These are phyloP conservation scores for Drosophila meridiana DNA, from an alignment of 2,888 invertebrate genomes.

Conservation along the genomic window DNA sequence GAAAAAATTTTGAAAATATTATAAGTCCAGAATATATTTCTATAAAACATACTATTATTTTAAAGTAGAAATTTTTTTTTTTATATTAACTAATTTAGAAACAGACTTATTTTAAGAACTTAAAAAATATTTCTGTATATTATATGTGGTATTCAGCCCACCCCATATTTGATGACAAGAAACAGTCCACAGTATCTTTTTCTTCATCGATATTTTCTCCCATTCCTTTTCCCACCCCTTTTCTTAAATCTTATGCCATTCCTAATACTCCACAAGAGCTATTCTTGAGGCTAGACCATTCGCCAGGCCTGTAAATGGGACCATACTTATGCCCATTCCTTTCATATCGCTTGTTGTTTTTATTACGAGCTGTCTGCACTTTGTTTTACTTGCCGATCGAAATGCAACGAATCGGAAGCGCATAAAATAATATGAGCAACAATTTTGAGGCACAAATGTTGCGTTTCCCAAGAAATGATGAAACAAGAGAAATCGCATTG, in stretches of 20 bases:
- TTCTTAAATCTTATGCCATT: conserved; percentile 14
- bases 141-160: too few species aligned
- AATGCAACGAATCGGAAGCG: conserved; percentile 76
- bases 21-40: too few species aligned
- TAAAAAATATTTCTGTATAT: too few species aligned
- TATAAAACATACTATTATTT: too few species aligned
- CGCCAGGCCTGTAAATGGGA: conserved; percentile 20
- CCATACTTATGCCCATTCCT: background rate
- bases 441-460: conserved; percentile 76
- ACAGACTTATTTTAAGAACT: background rate
- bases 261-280: conserved; percentile 5
- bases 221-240: background rate
- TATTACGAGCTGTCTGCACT: conserved; percentile 41
- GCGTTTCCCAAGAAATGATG: conserved; percentile 57
- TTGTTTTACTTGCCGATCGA: conserved; percentile 71
- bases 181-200: background rate
- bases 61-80: too few species aligned
- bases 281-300: conserved; percentile 15
- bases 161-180: too few species aligned
- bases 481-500: conserved; percentile 11
- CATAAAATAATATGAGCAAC: conserved; percentile 74
- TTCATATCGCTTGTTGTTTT: conserved; percentile 23
- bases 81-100: too few species aligned
- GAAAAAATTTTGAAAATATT: too few species aligned
- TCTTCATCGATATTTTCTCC: background rate